A percentile compares a stretch with the other conserved stretches of the same genome.
These are phyloP conservation scores for Stichodactyla mertensii DNA, from an alignment of 64 coral and sea anemone genomes.

Conservation along the genomic window DNA sequence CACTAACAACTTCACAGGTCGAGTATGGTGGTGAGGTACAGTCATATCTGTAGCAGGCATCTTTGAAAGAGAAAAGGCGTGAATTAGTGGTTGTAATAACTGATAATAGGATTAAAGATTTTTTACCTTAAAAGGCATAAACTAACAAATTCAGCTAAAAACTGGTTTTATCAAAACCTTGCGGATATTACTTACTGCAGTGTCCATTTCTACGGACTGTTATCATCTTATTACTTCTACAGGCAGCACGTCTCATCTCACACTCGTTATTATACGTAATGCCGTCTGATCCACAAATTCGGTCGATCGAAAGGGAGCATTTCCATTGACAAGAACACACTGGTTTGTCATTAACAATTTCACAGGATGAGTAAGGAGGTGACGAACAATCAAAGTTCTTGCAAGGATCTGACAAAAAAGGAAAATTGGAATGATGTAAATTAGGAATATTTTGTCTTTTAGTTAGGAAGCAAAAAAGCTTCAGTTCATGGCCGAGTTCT, in stretches of 20 bases:
- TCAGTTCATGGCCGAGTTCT: no score
- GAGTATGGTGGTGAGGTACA: not conserved
- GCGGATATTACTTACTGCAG: no score
- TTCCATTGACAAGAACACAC: not conserved
- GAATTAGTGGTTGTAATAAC: no score
- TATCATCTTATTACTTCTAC: constrained; percentile 3
- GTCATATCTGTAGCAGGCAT: not conserved
- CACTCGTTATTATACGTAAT: constrained; percentile 19
- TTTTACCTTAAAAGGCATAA: no score
- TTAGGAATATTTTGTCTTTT: not conserved
- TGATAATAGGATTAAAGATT: no score
- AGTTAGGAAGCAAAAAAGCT: not conserved
- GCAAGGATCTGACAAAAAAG: not conserved
- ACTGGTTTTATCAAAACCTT: no score
- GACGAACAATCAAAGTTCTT: not conserved
- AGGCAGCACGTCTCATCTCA: constrained; percentile 8
- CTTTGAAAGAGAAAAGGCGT: not conserved
- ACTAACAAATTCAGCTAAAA: no score
- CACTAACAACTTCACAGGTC: not conserved
- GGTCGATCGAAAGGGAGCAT: not conserved
- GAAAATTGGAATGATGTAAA: not conserved
- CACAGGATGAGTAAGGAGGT: constrained; percentile 15
- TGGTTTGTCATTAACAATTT: constrained; percentile 1
- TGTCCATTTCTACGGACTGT: constrained; percentile 8
- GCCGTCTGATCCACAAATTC: constrained; percentile 25